Conservation (phyloP, 2,888 invertebrate genomes). For the Eudasyphora cyanicolor region DNA sequence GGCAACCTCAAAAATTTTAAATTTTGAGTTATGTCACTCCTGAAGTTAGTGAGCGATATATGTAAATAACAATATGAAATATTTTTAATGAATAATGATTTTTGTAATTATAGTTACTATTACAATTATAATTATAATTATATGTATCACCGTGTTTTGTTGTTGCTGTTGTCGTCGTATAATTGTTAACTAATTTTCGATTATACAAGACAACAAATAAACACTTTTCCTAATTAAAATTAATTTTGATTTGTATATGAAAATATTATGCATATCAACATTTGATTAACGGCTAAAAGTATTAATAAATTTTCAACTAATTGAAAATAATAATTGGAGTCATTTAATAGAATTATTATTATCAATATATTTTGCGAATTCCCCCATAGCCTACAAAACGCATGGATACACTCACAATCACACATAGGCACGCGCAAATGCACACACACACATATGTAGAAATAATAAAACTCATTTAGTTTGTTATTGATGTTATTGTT, state of each 20-base stretch:
- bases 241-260: constrained; percentile 19
- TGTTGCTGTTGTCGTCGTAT: too few species aligned
- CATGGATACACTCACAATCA: background rate
- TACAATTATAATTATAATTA: too few species aligned
- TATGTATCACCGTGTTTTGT: too few species aligned
- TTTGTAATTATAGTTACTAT: too few species aligned
- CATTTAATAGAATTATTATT: constrained; percentile 22
- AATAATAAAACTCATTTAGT: constrained; percentile 13
- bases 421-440: background rate
- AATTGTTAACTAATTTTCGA: too few species aligned
- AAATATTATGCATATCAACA: background rate
- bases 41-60: too few species aligned
- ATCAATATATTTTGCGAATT: constrained; percentile 5
- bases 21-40: too few species aligned
- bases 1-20: too few species aligned
- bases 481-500: constrained; percentile 16
- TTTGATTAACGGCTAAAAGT: constrained; percentile 4
- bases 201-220: background rate
- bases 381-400: background rate
- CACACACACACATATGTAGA: background rate
- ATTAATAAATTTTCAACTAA: constrained; percentile 29
- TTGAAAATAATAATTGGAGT: constrained; percentile 20
- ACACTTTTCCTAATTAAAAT: constrained; percentile 10
- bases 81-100: too few species aligned
- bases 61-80: too few species aligned